A percentile compares a stretch with the other conserved stretches of the same genome.
Evolutionary conservation across 2,113 vertebrate genomes (phyloP).

Genomic region (Strix aluco): DNA sequence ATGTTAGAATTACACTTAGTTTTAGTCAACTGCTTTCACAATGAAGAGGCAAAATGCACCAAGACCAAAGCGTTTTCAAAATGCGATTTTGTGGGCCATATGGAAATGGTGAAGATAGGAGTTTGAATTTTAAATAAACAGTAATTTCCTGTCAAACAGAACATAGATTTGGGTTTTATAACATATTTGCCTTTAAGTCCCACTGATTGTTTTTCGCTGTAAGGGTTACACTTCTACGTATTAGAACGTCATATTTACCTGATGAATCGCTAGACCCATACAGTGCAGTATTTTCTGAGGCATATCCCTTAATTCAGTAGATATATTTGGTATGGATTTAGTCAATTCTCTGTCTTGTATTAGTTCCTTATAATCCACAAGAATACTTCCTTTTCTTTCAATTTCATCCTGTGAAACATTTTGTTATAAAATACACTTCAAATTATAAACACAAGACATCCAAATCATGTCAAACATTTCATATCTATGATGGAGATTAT

Average conservation of each 20-base stretch:
- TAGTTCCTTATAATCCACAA: constrained; percentile 93
- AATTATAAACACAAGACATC: neutral
- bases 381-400: constrained; percentile 95
- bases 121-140: neutral
- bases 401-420: constrained; percentile 89
- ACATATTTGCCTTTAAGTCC: neutral
- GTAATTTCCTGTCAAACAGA: neutral
- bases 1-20: neutral
- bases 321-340: constrained; percentile 74
- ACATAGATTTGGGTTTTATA: neutral
- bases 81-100: neutral
- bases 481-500: neutral
- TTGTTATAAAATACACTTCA: neutral
- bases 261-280: constrained; percentile 93
- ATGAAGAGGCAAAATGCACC: neutral
- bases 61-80: neutral
- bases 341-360: constrained; percentile 72
- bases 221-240: neutral
- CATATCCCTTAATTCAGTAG: constrained; percentile 84
- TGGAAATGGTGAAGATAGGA: neutral
- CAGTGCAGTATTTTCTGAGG: constrained; percentile 90
- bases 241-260: constrained; percentile 74
- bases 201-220: neutral
- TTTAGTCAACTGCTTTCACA: neutral
- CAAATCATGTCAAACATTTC: neutral